A percentile compares a stretch with the other conserved stretches of the same genome.
Evolutionary conservation across 2,113 vertebrate genomes (phyloP).

Genomic region (Chascanopsetta lugubris): DNA sequence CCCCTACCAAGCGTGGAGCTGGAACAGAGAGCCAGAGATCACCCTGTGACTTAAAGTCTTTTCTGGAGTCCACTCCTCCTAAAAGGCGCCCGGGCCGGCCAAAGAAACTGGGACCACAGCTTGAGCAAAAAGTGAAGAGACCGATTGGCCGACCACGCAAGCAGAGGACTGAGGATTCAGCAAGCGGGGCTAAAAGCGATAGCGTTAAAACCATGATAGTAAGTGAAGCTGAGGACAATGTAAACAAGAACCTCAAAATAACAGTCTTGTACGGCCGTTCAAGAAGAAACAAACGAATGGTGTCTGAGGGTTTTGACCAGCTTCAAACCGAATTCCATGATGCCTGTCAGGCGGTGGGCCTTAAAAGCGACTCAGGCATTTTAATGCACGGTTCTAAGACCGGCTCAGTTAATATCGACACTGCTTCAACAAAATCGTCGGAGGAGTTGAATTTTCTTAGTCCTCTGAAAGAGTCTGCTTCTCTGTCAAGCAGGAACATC

Average conservation of each 20-base stretch:
- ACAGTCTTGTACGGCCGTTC: conserved; percentile 94
- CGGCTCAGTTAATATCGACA: conserved; percentile 46
- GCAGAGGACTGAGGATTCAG: conserved; percentile 74
- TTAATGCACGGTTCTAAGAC: conserved; percentile 63
- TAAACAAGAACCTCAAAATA: conserved; percentile 90
- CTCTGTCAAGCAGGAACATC: conserved; percentile 81
- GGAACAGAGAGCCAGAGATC: conserved; percentile 49
- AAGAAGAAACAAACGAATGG: conserved; percentile 88
- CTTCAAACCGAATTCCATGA: conserved; percentile 71
- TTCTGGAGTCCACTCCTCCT: conserved; percentile 74
- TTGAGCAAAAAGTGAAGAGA: conserved; percentile 89
- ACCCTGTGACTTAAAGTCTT: conserved; percentile 24
- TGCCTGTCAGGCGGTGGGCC: conserved; percentile 57
- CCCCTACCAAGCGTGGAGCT: conserved; percentile 48
- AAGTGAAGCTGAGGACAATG: conserved; percentile 70
- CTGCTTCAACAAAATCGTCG: conserved; percentile 56
- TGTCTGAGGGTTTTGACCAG: conserved; percentile 84
- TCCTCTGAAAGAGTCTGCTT: conserved; percentile 79
- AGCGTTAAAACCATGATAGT: conserved; percentile 51
- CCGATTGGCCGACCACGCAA: conserved; percentile 93
- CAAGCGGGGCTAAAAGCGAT: conserved; percentile 20
- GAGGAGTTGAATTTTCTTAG: conserved; percentile 80
- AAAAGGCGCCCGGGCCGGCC: conserved; percentile 94
- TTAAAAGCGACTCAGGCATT: conserved; percentile 54
- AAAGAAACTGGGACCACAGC: conserved; percentile 90